A percentile compares a stretch with the other conserved stretches of the same genome.
phyloP scores from a whole-genome alignment of 2,113 vertebrate genomes.

The Diphyllodes magnificus region DNA sequence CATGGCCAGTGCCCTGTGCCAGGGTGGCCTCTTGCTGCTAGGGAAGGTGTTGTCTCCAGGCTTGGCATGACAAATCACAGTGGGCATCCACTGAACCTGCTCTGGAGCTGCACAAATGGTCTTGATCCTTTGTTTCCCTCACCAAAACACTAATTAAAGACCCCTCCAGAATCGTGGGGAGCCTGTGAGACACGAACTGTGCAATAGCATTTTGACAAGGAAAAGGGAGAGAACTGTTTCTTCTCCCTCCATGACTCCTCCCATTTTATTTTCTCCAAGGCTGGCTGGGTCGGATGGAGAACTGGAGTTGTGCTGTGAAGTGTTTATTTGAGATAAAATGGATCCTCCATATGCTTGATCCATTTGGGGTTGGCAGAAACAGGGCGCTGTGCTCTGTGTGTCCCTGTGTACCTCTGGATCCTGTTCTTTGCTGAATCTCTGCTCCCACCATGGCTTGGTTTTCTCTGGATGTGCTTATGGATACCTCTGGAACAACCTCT shows the following conservation, averaged over 20 bases:
- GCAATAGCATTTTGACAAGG: neutral
- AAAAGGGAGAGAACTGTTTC: neutral
- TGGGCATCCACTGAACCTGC: rapidly evolving
- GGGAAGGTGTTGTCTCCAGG: neutral
- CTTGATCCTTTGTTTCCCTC: neutral
- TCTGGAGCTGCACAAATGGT: neutral
- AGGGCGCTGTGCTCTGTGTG: neutral
- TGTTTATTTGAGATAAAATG: neutral
- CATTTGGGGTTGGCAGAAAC: neutral
- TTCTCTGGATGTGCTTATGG: neutral
- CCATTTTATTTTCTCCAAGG: neutral
- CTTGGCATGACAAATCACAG: too few relatives aligned
- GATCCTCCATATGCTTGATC: rapidly evolving
- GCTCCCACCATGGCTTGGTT: neutral
- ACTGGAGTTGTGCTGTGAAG: neutral
- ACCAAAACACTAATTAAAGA: neutral
- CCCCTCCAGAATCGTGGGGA: rapidly evolving
- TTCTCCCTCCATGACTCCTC: neutral
- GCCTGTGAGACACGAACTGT: neutral
- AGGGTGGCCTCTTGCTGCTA: neutral
- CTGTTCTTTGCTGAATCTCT: neutral
- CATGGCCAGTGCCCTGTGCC: rapidly evolving
- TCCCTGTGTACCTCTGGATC: neutral
- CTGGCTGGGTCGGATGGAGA: neutral
- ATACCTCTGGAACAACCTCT: neutral